Evolutionary conservation across 1,140 invertebrate genomes (phyloP), one percentile per base, ranked within the genome.

Genomic region (Schlechtendalia chinensis): DNA sequence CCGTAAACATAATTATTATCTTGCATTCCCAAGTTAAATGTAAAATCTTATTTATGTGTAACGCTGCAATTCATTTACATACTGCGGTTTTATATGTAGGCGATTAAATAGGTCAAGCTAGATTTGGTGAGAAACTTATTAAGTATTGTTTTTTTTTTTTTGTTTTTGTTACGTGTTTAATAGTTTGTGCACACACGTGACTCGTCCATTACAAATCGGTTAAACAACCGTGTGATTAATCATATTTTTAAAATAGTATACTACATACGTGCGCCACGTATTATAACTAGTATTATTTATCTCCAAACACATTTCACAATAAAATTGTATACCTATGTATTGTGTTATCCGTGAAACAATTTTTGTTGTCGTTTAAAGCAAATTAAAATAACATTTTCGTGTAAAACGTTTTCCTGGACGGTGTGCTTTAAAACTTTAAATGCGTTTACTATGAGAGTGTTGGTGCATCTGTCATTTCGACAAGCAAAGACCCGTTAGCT

Each of bases 71-170:
- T 39, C 11, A 65, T 65, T 61, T 61, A 19, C 59, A 19, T 61
- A 19, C 56, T 58, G 22, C 27, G 29, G 6, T 61, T 61, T 27
- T 24, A 14, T 29, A 61, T 10, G 19, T 11, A 11, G 0, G 27
- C 27, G 24, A 61, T 39, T 45, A 67, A 50, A 47, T 69, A 69
- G 67, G 67, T 69, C 45, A 69, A 69, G n/a, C 6, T 50, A 69
- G 50, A 69, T 69, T 17, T 27, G 14, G 14, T 69, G 22, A 69
- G 22, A 5, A 69, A 19, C 16, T 50, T 32, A 50, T 63, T 61
- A 61, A n/a, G 27, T 32, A 17, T 3, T 69, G 22, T 50, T 32
- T 50, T 69, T 39, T 39, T 22, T 39, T 39, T 63, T 63, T 32
- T n/a, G n/a, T 10, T 45, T 24, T 24, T 69, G 24, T 16, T 50